Percentiles rank a stretch among this genome's conserved stretches.
Conservation (phyloP, 2,113 vertebrate species). For the Xenopus borealis region DNA sequence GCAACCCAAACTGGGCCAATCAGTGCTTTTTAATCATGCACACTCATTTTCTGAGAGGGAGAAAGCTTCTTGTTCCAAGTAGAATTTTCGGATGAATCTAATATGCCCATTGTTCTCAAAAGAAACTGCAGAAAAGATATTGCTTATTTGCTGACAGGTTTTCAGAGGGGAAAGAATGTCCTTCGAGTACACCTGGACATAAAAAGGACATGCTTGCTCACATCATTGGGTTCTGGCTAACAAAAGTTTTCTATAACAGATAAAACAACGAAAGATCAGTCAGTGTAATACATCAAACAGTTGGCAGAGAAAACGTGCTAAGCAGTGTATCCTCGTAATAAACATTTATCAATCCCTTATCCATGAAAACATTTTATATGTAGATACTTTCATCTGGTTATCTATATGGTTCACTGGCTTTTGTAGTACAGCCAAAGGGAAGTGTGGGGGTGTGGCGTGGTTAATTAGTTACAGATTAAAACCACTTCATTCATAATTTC, state of each 20-base stretch:
- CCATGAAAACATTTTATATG: slow-evolving; percentile 10
- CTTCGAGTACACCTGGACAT: slow-evolving; percentile 28
- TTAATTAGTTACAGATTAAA: slow-evolving; percentile 27
- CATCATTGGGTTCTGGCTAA: slow-evolving; percentile 30
- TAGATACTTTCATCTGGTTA: slow-evolving; percentile 34
- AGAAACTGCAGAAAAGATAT: neutral
- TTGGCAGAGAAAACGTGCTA: slow-evolving; percentile 4
- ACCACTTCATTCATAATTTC: neutral
- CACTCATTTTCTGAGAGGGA: too few species aligned
- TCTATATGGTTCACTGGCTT: slow-evolving; percentile 29
- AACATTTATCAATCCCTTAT: slow-evolving; percentile 27
- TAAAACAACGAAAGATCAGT: slow-evolving; percentile 36
- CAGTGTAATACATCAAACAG: slow-evolving; percentile 37
- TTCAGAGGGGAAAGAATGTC: slow-evolving; percentile 17
- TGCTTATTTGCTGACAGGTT: neutral
- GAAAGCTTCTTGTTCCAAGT: too few species aligned
- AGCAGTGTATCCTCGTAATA: slow-evolving; percentile 1
- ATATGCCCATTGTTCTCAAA: neutral
- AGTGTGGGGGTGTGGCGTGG: slow-evolving; percentile 13
- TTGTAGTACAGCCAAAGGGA: slow-evolving; percentile 29
- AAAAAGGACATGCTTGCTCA: slow-evolving; percentile 24
- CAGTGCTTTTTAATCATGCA: too few species aligned
- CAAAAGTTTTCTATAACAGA: slow-evolving; percentile 18
- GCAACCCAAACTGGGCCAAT: too few species aligned
- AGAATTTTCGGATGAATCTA: too few species aligned